Base-by-base conservation (phyloP, 1,140 invertebrate species). In the Papilio xuthus region DNA sequence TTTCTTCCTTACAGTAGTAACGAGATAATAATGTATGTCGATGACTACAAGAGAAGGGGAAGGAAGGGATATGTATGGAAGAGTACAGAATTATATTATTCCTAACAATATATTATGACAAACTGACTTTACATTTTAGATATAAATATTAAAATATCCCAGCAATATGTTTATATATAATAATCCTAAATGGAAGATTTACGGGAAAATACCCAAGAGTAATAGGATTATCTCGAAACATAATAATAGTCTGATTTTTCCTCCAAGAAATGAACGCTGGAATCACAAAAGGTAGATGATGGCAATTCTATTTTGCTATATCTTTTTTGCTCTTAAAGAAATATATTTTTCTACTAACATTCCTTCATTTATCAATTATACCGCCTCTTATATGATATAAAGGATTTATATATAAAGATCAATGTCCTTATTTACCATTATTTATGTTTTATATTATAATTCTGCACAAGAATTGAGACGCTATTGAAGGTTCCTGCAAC, bases 241-340 rank as follows among this genome's bases (percentile, higher is more conserved):
- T 78, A 80, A 81, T 81, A 83, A 83, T 78, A 77, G 78, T 81
- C 76, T 77, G 82, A 81, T 82, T 82, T 82, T 82, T 76, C 80
- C 82, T 82, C 37, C n/a, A 72, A 79, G 78, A 69, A 78, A 78
- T 78, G 77, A 76, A 76, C 41, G 41, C 53, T 53, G 23, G 74
- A 37, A 63, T 60, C 74, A 60, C 50, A 76, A 76, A 76, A 76
- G 32, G 74, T 63, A 60, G 47, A 56, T 75, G 74, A 60, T n/a
- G 53, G 74, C 53, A 76, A 76, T 76, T 63, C 53, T 76, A 76
- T 42, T 76, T 41, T 60, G 74, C 63, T 60, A 76, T 76, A 42
- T 60, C 47, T 41, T 75, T 47, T 47, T 47, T 23, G 71, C 72
- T 37, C 42, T 20, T 37, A 75, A 75, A 60, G 10, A 72, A 37